These are phyloP conservation scores for Mormyrus lacerda DNA, from an alignment of 2,113 vertebrate genomes.

Conservation along the genomic window DNA sequence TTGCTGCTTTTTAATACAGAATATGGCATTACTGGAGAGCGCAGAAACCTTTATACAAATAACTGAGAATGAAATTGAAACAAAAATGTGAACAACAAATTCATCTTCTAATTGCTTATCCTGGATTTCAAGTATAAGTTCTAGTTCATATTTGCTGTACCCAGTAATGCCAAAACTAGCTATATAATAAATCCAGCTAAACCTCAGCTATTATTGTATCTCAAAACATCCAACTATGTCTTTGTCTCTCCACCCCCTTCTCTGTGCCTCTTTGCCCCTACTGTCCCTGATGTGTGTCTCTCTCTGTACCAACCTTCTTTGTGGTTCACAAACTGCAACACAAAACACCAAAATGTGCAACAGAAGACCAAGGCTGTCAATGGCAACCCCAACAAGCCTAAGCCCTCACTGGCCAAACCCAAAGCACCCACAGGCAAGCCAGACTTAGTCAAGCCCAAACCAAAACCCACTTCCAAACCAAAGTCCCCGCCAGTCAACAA, in stretches of 20 bases:
- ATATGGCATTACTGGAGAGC: constrained; percentile 69
- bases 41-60: constrained; percentile 27
- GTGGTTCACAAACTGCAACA: constrained; percentile 44
- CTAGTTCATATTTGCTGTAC: constrained; percentile 45
- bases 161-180: constrained; percentile 66
- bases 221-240: constrained; percentile 63
- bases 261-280: constrained; percentile 44
- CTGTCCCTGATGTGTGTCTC: constrained; percentile 32
- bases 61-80: constrained; percentile 1
- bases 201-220: constrained; percentile 59
- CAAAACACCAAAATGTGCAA: constrained; percentile 32
- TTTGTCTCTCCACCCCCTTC: constrained; percentile 43
- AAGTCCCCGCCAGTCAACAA: constrained; percentile 6
- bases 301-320: constrained; percentile 35
- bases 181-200: constrained; percentile 58
- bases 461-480: constrained; percentile 13
- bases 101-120: neutral
- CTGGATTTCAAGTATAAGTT: neutral
- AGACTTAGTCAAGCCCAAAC: constrained; percentile 44
- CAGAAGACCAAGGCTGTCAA: constrained; percentile 51
- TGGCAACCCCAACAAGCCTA: constrained; percentile 34
- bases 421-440: constrained; percentile 45
- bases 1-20: constrained; percentile 62
- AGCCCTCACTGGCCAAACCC: constrained; percentile 18
- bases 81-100: neutral